A percentile compares a stretch with the other conserved stretches of the same genome.
These are phyloP conservation scores for Clavelina lepadiformis DNA, from an alignment of 23 tunicate genomes.

Conservation along the genomic window DNA sequence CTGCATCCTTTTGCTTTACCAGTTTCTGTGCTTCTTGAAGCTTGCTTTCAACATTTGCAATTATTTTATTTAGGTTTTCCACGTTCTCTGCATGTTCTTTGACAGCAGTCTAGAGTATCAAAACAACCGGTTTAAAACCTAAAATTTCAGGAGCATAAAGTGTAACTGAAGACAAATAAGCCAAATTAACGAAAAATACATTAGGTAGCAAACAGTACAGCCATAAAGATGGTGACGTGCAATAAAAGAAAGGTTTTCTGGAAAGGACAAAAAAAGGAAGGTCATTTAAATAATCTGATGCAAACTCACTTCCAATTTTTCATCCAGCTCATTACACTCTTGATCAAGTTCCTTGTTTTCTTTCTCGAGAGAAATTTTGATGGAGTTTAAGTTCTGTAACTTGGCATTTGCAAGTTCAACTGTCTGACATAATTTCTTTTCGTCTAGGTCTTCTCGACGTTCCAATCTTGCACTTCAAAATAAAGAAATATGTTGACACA, in stretches of 20 bases:
- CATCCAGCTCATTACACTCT: slow-evolving; percentile 39
- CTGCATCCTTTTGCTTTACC: too few species aligned
- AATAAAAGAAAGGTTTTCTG: background rate
- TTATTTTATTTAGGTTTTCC: slow-evolving; percentile 6
- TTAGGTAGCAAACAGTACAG: too few species aligned
- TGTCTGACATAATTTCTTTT: slow-evolving; percentile 5
- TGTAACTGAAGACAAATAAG: background rate
- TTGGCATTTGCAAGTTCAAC: slow-evolving; percentile 19
- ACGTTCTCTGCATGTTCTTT: background rate
- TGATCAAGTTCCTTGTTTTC: slow-evolving; percentile 43
- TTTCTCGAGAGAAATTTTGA: slow-evolving; percentile 4
- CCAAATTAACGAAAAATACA: background rate
- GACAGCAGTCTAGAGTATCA: background rate
- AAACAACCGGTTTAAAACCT: too few species aligned
- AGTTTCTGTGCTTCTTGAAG: background rate
- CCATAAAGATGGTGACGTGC: too few species aligned
- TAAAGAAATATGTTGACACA: background rate
- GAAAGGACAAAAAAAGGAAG: background rate
- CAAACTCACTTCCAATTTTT: slow-evolving; percentile 21
- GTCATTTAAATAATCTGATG: background rate
- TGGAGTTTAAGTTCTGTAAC: background rate
- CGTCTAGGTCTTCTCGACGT: slow-evolving; percentile 13
- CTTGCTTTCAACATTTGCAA: too few species aligned
- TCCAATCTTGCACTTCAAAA: background rate
- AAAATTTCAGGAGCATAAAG: background rate